These are phyloP conservation scores for Notocelia uddmanniana DNA, from an alignment of 2,888 invertebrate genomes.

Conservation along the genomic window DNA sequence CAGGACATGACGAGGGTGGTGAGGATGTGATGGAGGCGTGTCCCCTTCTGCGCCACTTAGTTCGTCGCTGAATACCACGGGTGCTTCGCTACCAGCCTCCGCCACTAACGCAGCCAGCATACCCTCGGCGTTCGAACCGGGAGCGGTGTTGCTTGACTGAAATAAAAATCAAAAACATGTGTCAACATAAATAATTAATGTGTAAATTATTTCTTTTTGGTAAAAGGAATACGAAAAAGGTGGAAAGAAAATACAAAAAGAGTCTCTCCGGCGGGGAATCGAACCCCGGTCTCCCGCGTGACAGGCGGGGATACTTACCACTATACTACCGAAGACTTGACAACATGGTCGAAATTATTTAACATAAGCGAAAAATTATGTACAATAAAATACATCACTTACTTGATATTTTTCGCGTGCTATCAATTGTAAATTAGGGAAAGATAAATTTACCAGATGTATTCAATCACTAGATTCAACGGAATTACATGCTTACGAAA, in stretches of 20 bases:
- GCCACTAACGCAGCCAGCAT: conserved; percentile 95
- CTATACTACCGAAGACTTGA: conserved; percentile 40
- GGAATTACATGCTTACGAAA: too few relatives aligned
- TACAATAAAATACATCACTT: not conserved
- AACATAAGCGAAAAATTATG: not conserved
- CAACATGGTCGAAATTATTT: not conserved
- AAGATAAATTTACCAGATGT: too few relatives aligned
- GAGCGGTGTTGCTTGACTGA: conserved; percentile 46
- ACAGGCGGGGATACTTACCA: conserved; percentile 49
- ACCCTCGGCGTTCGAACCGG: conserved; percentile 94
- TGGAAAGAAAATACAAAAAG: conserved; percentile 24
- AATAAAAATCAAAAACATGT: conserved; percentile 7
- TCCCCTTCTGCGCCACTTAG: conserved; percentile 84
- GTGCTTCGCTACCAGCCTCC: conserved; percentile 95
- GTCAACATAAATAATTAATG: conserved; percentile 2
- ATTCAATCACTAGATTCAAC: too few relatives aligned
- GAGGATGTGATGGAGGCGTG: conserved; percentile 82
- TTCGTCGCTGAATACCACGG: conserved; percentile 98
- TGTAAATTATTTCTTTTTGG: not conserved
- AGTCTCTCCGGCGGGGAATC: conserved; percentile 57
- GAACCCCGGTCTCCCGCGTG: conserved; percentile 63
- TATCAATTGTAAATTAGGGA: too few relatives aligned
- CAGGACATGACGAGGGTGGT: conserved; percentile 91
- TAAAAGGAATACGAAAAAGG: not conserved
- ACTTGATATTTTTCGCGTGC: too few relatives aligned